Percentiles rank a stretch among this genome's conserved stretches.
Conservation (phyloP, 2,113 vertebrate genomes). For the Anoplopoma fimbria region DNA sequence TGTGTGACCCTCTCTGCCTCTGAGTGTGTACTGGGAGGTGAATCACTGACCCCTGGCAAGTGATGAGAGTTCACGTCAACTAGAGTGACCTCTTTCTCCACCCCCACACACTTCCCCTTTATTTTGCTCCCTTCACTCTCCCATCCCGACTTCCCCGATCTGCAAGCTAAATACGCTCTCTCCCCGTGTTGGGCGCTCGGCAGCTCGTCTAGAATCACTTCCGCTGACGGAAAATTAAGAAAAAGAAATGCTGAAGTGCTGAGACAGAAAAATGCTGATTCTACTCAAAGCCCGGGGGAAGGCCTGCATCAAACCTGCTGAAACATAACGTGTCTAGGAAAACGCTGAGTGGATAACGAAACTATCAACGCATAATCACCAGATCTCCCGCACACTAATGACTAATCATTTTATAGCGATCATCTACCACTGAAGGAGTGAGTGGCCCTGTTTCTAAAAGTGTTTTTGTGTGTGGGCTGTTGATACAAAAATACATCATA, state of each 20-base stretch:
- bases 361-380: conserved; percentile 59
- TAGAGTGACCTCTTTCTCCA: conserved; percentile 41
- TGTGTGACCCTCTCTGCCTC: conserved; percentile 5
- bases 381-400: conserved; percentile 17
- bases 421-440: conserved; percentile 24
- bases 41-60: conserved; percentile 69
- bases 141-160: conserved; percentile 50
- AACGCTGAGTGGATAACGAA: conserved; percentile 54
- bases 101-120: conserved; percentile 31
- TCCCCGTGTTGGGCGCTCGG: conserved; percentile 23
- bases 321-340: conserved; percentile 71
- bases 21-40: conserved; percentile 44
- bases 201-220: conserved; percentile 71
- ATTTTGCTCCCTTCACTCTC: conserved; percentile 48
- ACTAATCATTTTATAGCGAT: conserved; percentile 23
- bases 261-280: conserved; percentile 66
- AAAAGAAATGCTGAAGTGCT: conserved; percentile 52
- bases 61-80: conserved; percentile 71
- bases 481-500: conserved; percentile 33
- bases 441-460: conserved; percentile 10
- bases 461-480: conserved; percentile 18
- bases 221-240: conserved; percentile 56
- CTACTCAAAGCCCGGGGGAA: conserved; percentile 29
- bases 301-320: conserved; percentile 62
- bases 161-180: conserved; percentile 47